Evolutionary conservation across 2,888 invertebrate genomes (phyloP).

Genomic region (Drosophila mulleri): DNA sequence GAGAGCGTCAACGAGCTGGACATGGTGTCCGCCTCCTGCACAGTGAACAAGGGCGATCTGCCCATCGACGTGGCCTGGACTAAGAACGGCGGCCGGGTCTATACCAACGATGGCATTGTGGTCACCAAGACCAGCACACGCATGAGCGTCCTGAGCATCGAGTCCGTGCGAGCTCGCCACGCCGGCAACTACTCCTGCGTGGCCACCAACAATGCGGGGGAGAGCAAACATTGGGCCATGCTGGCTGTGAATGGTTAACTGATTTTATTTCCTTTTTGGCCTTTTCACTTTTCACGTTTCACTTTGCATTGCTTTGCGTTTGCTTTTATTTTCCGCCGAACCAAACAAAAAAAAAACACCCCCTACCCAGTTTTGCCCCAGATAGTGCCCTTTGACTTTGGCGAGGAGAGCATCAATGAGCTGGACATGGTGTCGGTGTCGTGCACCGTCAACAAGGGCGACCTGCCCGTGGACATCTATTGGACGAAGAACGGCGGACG

Average conservation of each 20-base stretch:
- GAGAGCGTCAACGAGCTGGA: slow-evolving; percentile 90
- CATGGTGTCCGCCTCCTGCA: slow-evolving; percentile 89
- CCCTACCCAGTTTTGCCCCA: slow-evolving; percentile 88
- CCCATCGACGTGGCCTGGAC: slow-evolving; percentile 92
- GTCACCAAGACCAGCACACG: slow-evolving; percentile 87
- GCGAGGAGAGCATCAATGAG: slow-evolving; percentile 89
- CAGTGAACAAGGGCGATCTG: slow-evolving; percentile 91
- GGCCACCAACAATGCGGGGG: slow-evolving; percentile 88
- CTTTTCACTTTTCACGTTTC: slow-evolving; percentile 9
- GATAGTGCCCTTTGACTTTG: slow-evolving; percentile 90
- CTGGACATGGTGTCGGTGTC: slow-evolving; percentile 89
- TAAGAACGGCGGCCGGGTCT: slow-evolving; percentile 86
- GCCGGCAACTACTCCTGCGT: slow-evolving; percentile 88
- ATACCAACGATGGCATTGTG: slow-evolving; percentile 87
- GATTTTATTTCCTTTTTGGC: background rate
- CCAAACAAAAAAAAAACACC: background rate
- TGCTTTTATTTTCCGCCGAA: slow-evolving; percentile 30
- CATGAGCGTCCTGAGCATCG: slow-evolving; percentile 88
- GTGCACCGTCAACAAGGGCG: slow-evolving; percentile 91
- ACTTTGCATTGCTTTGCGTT: slow-evolving; percentile 34
- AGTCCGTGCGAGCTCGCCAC: slow-evolving; percentile 87
- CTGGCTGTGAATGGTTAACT: slow-evolving; percentile 87
- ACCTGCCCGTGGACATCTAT: slow-evolving; percentile 90
- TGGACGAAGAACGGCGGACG: slow-evolving; percentile 88
- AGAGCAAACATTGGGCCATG: slow-evolving; percentile 87